Conservation (phyloP, 2,888 invertebrate species). For the Ornithoptera alexandrae region DNA sequence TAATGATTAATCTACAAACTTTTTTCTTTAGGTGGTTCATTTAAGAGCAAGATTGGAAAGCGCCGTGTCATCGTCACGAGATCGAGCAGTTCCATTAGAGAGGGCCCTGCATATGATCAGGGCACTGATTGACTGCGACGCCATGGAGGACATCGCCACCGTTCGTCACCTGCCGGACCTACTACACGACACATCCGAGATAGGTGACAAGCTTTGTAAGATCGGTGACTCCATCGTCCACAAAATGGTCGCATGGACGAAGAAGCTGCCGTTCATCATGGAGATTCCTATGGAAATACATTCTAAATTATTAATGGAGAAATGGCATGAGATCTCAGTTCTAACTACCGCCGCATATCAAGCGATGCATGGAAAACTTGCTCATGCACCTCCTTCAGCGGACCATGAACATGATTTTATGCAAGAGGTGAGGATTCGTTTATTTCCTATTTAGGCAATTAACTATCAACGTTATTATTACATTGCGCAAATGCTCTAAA, state of each 20-base stretch:
- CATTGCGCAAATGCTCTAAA: background rate
- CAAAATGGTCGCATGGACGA: conserved; percentile 99
- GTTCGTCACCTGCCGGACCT: conserved; percentile 93
- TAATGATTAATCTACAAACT: conserved; percentile 42
- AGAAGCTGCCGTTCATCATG: conserved; percentile 97
- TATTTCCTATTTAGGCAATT: conserved; percentile 3
- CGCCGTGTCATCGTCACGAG: conserved; percentile 91
- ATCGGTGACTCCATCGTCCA: conserved; percentile 99
- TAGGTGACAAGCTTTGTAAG: conserved; percentile 94
- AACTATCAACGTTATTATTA: background rate
- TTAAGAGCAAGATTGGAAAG: conserved; percentile 92
- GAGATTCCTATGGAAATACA: conserved; percentile 98
- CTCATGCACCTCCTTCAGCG: conserved; percentile 68
- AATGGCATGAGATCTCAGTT: conserved; percentile 98
- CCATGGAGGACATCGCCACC: conserved; percentile 97
- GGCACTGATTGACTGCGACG: conserved; percentile 96
- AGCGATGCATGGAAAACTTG: conserved; percentile 88
- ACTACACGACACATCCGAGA: conserved; percentile 93
- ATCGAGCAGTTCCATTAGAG: conserved; percentile 90
- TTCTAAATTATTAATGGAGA: conserved; percentile 96
- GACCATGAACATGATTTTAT: conserved; percentile 88
- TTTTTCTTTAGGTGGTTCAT: conserved; percentile 82
- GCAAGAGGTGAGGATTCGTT: conserved; percentile 84
- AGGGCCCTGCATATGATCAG: conserved; percentile 93
- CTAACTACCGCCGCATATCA: conserved; percentile 96